A percentile compares a stretch with the other conserved stretches of the same genome.
These are phyloP conservation scores for Glaucopsyche alexis DNA, from an alignment of 2,888 invertebrate genomes.

Conservation along the genomic window DNA sequence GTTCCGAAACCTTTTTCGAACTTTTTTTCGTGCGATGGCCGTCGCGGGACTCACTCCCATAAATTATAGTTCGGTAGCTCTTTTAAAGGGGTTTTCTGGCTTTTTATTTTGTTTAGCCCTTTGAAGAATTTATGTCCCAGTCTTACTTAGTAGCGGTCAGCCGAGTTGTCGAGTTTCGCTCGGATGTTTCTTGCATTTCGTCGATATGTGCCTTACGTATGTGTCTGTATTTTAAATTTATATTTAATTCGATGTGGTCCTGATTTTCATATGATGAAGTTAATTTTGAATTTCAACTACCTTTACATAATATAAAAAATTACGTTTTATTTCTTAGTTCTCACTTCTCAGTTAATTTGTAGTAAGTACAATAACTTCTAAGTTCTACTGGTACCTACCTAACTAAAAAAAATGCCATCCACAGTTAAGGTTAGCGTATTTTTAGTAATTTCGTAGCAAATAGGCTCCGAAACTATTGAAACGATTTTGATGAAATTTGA, in stretches of 20 bases:
- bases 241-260: conserved; percentile 8
- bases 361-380: too few relatives aligned
- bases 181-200: conserved; percentile 34
- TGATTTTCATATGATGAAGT: neutral
- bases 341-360: too few relatives aligned
- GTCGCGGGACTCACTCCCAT: conserved; percentile 65
- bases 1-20: conserved; percentile 53
- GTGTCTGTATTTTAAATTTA: neutral
- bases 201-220: conserved; percentile 21
- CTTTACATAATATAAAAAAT: too few relatives aligned
- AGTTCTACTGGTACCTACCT: too few relatives aligned
- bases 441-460: too few relatives aligned
- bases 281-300: neutral
- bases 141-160: conserved; percentile 78
- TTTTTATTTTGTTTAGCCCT: conserved; percentile 73
- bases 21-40: conserved; percentile 64
- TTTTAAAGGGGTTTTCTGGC: conserved; percentile 68
- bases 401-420: too few relatives aligned
- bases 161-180: conserved; percentile 52
- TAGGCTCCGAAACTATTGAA: too few relatives aligned
- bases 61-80: conserved; percentile 81
- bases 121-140: conserved; percentile 78
- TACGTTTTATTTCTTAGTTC: too few relatives aligned
- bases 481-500: too few relatives aligned
- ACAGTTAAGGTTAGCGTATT: too few relatives aligned